Percentiles rank a stretch among this genome's conserved stretches.
Conservation (phyloP, 2,113 vertebrate genomes). For the Elanoides forficatus region DNA sequence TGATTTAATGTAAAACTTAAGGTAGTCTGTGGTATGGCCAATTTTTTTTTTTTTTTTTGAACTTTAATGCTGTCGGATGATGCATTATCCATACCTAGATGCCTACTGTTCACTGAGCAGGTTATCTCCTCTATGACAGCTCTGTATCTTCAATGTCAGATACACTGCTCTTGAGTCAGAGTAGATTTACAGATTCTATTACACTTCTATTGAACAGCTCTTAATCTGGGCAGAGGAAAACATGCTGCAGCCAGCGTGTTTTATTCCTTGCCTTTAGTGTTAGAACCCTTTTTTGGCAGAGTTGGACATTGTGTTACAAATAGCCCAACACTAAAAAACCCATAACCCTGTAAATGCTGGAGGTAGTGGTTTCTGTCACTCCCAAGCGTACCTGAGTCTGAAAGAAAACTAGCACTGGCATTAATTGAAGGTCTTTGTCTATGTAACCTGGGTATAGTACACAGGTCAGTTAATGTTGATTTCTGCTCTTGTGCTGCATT, state of each 20-base stretch:
- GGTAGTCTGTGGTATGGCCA: neutral
- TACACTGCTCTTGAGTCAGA: constrained; percentile 55
- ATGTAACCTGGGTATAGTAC: neutral
- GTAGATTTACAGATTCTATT: constrained; percentile 83
- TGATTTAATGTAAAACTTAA: constrained; percentile 13
- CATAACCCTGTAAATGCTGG: neutral
- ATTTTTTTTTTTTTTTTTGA: constrained; percentile 24
- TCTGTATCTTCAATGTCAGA: constrained; percentile 70
- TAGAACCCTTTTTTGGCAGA: constrained; percentile 46
- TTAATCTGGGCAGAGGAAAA: constrained; percentile 70
- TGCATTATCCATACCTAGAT: constrained; percentile 42
- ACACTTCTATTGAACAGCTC: constrained; percentile 75
- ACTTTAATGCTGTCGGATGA: constrained; percentile 42
- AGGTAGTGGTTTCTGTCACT: neutral
- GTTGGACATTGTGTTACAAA: constrained; percentile 39
- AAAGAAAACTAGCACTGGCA: neutral
- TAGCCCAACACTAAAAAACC: neutral
- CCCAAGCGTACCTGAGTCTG: neutral
- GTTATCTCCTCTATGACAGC: constrained; percentile 69
- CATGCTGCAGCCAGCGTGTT: constrained; percentile 70
- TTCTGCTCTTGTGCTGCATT: neutral
- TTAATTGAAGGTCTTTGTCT: neutral
- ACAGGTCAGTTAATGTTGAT: neutral
- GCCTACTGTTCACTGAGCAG: constrained; percentile 33
- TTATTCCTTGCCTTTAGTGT: constrained; percentile 62